phyloP scores from a whole-genome alignment of 2,888 invertebrate species.

The Ophraella communa region DNA sequence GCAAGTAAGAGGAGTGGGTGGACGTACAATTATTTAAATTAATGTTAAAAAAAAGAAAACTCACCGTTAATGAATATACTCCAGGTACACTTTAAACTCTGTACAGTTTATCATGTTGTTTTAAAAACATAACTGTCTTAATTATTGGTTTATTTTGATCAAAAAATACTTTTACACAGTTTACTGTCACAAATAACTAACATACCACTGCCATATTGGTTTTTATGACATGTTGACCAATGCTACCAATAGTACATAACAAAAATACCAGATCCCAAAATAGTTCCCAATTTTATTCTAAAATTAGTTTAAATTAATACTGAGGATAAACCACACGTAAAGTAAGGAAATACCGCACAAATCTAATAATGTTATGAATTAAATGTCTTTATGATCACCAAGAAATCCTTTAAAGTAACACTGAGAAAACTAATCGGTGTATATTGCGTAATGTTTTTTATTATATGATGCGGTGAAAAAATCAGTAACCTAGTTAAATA shows the following conservation, averaged over 20 bases:
- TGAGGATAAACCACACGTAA: not conserved
- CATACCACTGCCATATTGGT: slow-evolving; percentile 44
- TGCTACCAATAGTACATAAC: slow-evolving; percentile 29
- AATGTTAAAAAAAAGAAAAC: slow-evolving; percentile 22
- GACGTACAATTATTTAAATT: slow-evolving; percentile 29
- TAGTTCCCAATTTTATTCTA: not conserved
- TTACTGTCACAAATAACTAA: slow-evolving; percentile 45
- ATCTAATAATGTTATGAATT: not conserved
- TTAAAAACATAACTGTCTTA: slow-evolving; percentile 1
- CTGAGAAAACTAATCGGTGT: too few relatives aligned
- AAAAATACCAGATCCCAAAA: not conserved
- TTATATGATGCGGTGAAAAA: not conserved
- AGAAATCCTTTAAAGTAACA: too few relatives aligned
- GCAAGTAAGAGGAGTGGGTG: slow-evolving; percentile 43
- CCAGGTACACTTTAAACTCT: slow-evolving; percentile 4
- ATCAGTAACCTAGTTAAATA: not conserved
- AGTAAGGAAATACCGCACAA: not conserved
- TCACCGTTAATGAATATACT: slow-evolving; percentile 27
- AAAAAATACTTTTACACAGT: slow-evolving; percentile 32
- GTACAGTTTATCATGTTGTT: slow-evolving; percentile 1
- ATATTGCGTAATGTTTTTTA: not conserved
- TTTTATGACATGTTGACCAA: slow-evolving; percentile 26
- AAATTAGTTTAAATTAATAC: not conserved
- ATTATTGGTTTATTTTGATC: slow-evolving; percentile 13
- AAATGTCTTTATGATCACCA: too few relatives aligned